Evolutionary conservation across 2,888 invertebrate species (phyloP), one percentile per base, ranked within the genome.

Genomic region (Eupithecia abbreviata): DNA sequence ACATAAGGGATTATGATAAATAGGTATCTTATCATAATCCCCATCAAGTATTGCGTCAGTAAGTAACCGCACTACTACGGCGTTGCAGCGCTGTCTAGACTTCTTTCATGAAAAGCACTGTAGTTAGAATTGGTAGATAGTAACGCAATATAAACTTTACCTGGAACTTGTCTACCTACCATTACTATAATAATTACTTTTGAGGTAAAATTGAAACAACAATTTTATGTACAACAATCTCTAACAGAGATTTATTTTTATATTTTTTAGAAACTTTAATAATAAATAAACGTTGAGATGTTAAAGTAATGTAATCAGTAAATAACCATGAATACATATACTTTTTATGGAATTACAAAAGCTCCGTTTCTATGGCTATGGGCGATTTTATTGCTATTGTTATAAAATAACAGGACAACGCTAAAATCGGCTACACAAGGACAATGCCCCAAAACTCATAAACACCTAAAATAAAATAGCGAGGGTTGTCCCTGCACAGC

Each of bases 171-270:
- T 9, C 18, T 62, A 51, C 51, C 51, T 51, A 51, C 15, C 51
- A 15, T 51, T 51, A 62, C 12, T 67, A 43, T 43, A 45, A 9
- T n/a, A 42, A 45, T 43, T 9, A 43, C 6, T 10, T 49, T 47
- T 47, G 10, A 43, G 68, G n/a, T 69, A 2, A 62, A 89, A 89
- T 87, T 86, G 87, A 87, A 90, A 89, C 89, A 87, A 88, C 89
- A 84, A 81, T 87, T 4, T 62, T 89, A 89, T 90, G 86, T 89
- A 89, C 89, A 90, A 85, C 84, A 85, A 88, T 83, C 88, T 86
- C 89, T 79, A 80, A 82, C 75, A 79, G 88, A 89, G 87, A 88
- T 89, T 88, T 86, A 88, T 87, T 88, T 86, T 85, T 82, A 84
- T 84, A 82, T 83, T 84, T 86, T 86, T 85, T 86, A 86, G 83